Evolutionary conservation across 2,113 vertebrate genomes (phyloP), one percentile per base, ranked within the genome.

Genomic region (Campylomormyrus numenius): DNA sequence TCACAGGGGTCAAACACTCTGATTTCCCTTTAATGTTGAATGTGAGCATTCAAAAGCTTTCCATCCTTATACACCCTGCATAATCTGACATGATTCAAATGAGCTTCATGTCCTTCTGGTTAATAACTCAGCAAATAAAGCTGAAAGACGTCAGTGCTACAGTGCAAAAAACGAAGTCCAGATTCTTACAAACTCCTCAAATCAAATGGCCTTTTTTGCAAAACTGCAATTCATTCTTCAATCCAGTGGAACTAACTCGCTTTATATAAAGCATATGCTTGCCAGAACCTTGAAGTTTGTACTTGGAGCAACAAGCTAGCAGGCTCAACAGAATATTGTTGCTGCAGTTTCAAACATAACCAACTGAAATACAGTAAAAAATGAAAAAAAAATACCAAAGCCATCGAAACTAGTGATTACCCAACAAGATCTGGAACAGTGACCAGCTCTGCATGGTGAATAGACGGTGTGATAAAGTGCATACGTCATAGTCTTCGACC

Each of bases 371-470:
- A 56, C 86, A 39, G 91, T 74, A 52, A 91, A 91, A 90, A 53
- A 52, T 17, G 0, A 13, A 50, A 10, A 9, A 80, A 87, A 31
- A 31, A 77, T 19, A 42, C 77, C 91, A 92, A 62, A 89, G 74
- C 56, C 48, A 46, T 42, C n/a, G 24, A 88, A 27, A 80, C 88
- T 58, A 86, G 85, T 66, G 35, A 58, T 84, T 90, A 70, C 74
- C 77, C 90, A 87, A 80, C 83, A 88, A 19, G 89, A 85, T 87
- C 85, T 66, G 83, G 85, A 88, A 46, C 56, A 88, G 48, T 27
- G 56, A 89, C 84, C 31, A 39, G 90, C 77, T 90, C 88, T 56
- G 90, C 90, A 91, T 90, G 88, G 90, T 84, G 85, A 66, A 87
- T 62, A 83, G 62, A 87, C 9, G 58, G 11, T 80, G 88, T 27